Conservation (phyloP, 2,888 invertebrate genomes). For the Leucania comma region DNA sequence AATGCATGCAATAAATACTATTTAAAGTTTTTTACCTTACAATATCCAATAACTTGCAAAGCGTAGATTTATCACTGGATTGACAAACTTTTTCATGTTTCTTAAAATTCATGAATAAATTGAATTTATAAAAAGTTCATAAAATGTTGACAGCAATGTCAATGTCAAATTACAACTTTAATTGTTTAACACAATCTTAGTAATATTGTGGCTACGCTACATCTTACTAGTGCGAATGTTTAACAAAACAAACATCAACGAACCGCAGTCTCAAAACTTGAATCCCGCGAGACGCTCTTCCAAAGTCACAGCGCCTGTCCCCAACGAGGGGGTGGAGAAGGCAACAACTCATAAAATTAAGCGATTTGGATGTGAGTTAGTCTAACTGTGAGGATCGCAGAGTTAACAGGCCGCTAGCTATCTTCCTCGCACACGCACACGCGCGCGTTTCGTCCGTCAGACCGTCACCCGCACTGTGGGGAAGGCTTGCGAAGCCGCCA, state of each 20-base stretch:
- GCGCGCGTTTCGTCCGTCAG: constrained; percentile 55
- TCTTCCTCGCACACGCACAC: constrained; percentile 81
- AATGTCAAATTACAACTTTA: neutral
- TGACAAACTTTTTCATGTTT: too few species aligned
- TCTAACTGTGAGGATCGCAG: constrained; percentile 90
- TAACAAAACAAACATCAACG: constrained; percentile 31
- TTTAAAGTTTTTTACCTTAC: neutral
- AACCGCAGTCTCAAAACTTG: constrained; percentile 34
- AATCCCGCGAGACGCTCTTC: constrained; percentile 62
- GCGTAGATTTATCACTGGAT: neutral
- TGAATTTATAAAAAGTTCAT: neutral
- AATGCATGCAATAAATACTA: neutral
- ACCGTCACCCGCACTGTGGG: constrained; percentile 52
- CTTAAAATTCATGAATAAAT: neutral
- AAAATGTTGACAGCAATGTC: neutral
- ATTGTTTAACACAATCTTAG: neutral
- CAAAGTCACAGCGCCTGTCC: constrained; percentile 78
- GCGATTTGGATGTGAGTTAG: constrained; percentile 91
- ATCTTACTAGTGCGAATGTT: constrained; percentile 11
- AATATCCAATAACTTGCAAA: neutral
- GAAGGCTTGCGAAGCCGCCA: constrained; percentile 57
- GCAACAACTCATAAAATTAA: constrained; percentile 91
- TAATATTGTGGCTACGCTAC: neutral
- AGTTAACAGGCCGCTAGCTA: constrained; percentile 86
- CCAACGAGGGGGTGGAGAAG: constrained; percentile 89